A percentile compares a stretch with the other conserved stretches of the same genome.
phyloP scores from a whole-genome alignment of 2,797 vertebrate genomes.

The Melanotaenia nigrans region DNA sequence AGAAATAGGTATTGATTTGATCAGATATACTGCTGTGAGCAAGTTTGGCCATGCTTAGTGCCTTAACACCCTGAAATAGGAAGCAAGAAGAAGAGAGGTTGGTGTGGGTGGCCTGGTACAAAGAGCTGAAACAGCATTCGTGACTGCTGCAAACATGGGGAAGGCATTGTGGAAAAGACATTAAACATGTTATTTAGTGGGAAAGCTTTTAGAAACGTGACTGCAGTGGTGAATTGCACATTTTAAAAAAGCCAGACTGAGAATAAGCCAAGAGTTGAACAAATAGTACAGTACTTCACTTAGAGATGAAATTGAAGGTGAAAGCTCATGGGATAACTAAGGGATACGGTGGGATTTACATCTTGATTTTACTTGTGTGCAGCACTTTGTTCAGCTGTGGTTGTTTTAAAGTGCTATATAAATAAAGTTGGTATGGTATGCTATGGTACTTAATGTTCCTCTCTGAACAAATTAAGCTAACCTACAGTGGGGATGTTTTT shows the following conservation, averaged over 20 bases:
- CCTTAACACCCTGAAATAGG: constrained; percentile 60
- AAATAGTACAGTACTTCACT: background rate
- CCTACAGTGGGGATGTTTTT: too few species aligned
- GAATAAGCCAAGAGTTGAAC: background rate
- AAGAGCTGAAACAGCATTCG: constrained; percentile 7
- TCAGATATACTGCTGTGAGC: constrained; percentile 63
- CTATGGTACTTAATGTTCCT: background rate
- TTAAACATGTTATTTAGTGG: background rate
- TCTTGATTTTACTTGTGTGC: too few species aligned
- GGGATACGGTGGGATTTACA: too few species aligned
- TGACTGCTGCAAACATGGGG: constrained; percentile 17
- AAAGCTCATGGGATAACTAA: background rate
- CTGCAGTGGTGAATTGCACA: background rate
- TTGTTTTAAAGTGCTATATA: too few species aligned
- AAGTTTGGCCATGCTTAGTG: constrained; percentile 55
- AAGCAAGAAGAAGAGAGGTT: constrained; percentile 22
- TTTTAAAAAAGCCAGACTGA: background rate
- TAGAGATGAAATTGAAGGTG: background rate
- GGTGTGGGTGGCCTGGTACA: constrained; percentile 51
- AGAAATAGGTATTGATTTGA: constrained; percentile 71
- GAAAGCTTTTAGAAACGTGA: background rate
- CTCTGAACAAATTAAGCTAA: background rate
- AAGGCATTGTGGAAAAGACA: constrained; percentile 7
- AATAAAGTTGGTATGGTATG: too few species aligned
- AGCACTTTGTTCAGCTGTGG: too few species aligned